Conservation (phyloP, 1,140 invertebrate genomes). For the Acyrthosiphon pisum region DNA sequence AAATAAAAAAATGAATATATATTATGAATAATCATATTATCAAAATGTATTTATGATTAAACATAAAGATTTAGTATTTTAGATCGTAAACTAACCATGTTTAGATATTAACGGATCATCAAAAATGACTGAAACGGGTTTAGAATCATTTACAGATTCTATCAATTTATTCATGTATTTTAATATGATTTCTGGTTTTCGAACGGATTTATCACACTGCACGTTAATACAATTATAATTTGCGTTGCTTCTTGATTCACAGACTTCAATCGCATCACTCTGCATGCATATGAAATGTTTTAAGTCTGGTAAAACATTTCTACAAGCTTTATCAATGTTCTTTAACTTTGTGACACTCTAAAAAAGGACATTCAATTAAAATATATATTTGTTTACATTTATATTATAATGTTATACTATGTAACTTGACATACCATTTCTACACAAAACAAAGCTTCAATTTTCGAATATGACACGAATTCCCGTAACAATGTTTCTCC, state of each 20-base stretch:
- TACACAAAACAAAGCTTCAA: conserved; percentile 46
- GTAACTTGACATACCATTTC: conserved; percentile 42
- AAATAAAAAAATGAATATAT: neutral
- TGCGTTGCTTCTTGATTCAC: conserved; percentile 25
- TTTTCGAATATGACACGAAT: conserved; percentile 19
- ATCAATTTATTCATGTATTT: neutral
- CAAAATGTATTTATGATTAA: neutral
- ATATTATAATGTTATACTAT: neutral
- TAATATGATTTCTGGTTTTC: conserved; percentile 20
- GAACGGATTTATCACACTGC: conserved; percentile 28
- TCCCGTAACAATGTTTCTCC: conserved; percentile 15
- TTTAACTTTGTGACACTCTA: conserved; percentile 30
- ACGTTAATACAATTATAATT: conserved; percentile 27
- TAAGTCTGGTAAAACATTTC: conserved; percentile 24
- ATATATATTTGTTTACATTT: neutral
- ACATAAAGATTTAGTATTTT: neutral
- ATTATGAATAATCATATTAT: neutral
- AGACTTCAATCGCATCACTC: conserved; percentile 48
- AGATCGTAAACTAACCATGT: neutral
- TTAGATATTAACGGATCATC: neutral
- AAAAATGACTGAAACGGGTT: conserved; percentile 6
- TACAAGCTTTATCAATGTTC: conserved; percentile 19
- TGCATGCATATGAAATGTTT: conserved; percentile 52
- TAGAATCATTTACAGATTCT: neutral
- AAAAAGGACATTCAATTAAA: neutral